A percentile compares a stretch with the other conserved stretches of the same genome.
phyloP scores from a whole-genome alignment of 92 coral and sea anemone genomes.

The Blastomussa wellsi region DNA sequence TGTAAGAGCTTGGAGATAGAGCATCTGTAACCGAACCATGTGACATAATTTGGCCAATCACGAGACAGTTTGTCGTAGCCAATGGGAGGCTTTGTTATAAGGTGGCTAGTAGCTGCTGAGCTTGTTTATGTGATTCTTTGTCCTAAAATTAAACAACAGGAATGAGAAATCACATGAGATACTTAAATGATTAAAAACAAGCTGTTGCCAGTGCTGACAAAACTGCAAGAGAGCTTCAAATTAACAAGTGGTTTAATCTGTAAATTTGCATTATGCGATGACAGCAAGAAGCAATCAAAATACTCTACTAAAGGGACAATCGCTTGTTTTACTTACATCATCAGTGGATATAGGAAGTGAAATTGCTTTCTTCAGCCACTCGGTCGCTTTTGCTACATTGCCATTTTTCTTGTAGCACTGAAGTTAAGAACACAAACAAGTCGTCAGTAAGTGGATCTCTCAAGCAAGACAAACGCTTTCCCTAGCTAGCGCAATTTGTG shows the following conservation, averaged over 20 bases:
- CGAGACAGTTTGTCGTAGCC: constrained; percentile 1
- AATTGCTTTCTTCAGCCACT: constrained; percentile 76
- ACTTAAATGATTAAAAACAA: background rate
- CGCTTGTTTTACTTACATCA: constrained; percentile 67
- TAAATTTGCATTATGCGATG: too few species aligned
- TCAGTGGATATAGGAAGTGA: constrained; percentile 61
- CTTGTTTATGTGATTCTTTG: constrained; percentile 54
- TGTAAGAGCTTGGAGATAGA: background rate
- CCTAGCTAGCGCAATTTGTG: too few species aligned
- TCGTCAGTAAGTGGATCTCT: background rate
- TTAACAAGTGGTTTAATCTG: too few species aligned
- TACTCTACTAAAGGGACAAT: background rate
- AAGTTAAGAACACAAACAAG: background rate
- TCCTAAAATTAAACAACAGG: constrained; percentile 47
- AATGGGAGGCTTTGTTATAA: constrained; percentile 30
- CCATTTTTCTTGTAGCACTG: constrained; percentile 80
- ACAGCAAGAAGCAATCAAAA: background rate
- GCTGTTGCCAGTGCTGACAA: too few species aligned
- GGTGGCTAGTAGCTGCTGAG: constrained; percentile 51
- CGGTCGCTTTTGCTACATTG: constrained; percentile 58
- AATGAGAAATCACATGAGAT: background rate
- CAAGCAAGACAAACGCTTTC: too few species aligned
- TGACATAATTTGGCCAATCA: constrained; percentile 1
- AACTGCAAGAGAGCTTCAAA: too few species aligned
- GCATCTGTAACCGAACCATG: constrained; percentile 4